phyloP scores from a whole-genome alignment of 2,113 vertebrate genomes.

The Plecotus auritus region DNA sequence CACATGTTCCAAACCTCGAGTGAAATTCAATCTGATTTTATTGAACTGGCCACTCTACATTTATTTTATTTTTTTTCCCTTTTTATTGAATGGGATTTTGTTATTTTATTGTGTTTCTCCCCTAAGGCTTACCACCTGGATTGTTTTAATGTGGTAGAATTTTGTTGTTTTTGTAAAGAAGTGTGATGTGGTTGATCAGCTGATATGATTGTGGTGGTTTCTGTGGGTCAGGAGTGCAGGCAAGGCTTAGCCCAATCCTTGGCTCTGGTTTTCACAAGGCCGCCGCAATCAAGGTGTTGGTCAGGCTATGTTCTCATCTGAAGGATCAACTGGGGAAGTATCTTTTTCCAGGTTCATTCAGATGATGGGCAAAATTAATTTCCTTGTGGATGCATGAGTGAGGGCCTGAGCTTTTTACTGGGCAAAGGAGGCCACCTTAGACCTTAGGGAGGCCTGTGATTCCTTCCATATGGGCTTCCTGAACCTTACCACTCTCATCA shows the following conservation, averaged over 20 bases:
- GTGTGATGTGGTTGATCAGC: neutral
- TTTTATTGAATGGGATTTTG: neutral
- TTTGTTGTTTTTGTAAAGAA: neutral
- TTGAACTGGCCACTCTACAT: neutral
- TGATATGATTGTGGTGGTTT: neutral
- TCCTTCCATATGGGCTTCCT: neutral
- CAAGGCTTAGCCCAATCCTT: neutral
- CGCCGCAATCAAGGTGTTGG: neutral
- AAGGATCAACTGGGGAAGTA: neutral
- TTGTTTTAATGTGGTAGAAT: neutral
- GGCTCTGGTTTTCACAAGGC: neutral
- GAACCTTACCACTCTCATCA: neutral
- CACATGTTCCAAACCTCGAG: neutral
- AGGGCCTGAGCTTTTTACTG: neutral
- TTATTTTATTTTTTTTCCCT: neutral
- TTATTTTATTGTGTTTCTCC: neutral
- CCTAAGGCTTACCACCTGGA: neutral
- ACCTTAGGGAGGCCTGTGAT: too few relatives aligned
- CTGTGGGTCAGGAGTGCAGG: neutral
- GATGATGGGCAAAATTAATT: neutral
- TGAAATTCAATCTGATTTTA: neutral
- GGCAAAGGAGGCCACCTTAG: neutral
- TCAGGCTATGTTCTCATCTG: neutral
- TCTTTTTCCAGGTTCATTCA: neutral
- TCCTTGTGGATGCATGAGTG: neutral